Evolutionary conservation across 2,113 vertebrate species (phyloP).

Genomic region (Hepsetus odoe): DNA sequence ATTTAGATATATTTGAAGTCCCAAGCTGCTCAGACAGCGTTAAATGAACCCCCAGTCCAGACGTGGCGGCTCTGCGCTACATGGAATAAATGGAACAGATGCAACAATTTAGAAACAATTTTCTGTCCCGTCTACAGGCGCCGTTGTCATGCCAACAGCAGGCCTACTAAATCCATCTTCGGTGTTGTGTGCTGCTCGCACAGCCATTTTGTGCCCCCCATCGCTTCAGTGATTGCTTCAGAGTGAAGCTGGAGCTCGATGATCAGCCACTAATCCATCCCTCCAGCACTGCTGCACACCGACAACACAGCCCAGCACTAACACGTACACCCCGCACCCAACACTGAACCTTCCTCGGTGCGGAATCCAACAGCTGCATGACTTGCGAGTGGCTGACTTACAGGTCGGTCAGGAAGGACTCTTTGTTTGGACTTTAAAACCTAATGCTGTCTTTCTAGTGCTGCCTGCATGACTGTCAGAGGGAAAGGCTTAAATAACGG

Average conservation of each 20-base stretch:
- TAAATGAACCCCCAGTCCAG: neutral
- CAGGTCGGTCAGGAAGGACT: too few relatives aligned
- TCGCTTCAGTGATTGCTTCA: slow-evolving; percentile 25
- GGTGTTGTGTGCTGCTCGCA: slow-evolving; percentile 23
- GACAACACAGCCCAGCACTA: neutral
- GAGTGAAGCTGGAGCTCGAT: slow-evolving; percentile 3
- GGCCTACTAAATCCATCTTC: slow-evolving; percentile 42
- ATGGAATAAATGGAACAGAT: slow-evolving; percentile 40
- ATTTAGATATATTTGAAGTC: too few relatives aligned
- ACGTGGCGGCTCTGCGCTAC: neutral
- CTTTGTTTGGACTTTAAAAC: too few relatives aligned
- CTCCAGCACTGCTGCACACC: neutral
- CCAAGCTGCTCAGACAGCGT: neutral
- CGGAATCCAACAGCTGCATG: neutral
- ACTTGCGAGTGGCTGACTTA: too few relatives aligned
- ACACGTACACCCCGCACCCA: neutral
- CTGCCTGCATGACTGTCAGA: too few relatives aligned
- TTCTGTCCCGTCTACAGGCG: slow-evolving; percentile 39
- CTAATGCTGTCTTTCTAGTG: too few relatives aligned
- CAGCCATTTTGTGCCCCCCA: slow-evolving; percentile 46
- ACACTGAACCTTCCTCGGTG: neutral
- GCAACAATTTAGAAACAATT: slow-evolving; percentile 51
- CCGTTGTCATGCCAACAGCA: slow-evolving; percentile 59
- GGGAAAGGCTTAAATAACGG: too few relatives aligned
- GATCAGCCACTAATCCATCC: neutral